These are phyloP conservation scores for Ascidia mentula DNA, from an alignment of 23 tunicate species.

Conservation along the genomic window DNA sequence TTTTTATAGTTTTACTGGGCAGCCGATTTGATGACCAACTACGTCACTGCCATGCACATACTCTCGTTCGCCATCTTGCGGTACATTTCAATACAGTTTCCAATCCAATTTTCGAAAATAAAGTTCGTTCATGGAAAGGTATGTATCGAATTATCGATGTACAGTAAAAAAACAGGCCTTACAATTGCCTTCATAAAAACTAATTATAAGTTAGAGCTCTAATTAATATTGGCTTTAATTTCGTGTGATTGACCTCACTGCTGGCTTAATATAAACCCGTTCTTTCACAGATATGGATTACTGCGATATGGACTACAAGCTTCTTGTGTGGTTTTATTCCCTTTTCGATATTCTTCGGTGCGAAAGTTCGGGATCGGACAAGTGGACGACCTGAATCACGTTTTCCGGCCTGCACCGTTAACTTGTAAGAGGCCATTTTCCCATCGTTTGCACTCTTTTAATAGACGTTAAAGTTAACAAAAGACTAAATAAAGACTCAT, in stretches of 20 bases:
- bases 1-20: slow-evolving; percentile 70
- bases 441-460: no score
- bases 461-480: no score
- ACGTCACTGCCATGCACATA: slow-evolving; percentile 61
- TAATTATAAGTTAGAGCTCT: no score
- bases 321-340: slow-evolving; percentile 60
- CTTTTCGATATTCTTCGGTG: slow-evolving; percentile 38
- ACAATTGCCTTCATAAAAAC: no score
- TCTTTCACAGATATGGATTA: slow-evolving; percentile 41
- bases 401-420: slow-evolving; percentile 69
- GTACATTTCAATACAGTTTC: slow-evolving; percentile 42
- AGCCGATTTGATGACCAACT: slow-evolving; percentile 51
- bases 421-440: no score
- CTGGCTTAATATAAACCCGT: no score
- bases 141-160: no score
- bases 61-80: slow-evolving; percentile 56
- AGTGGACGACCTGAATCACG: slow-evolving; percentile 48
- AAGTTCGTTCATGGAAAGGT: slow-evolving; percentile 35
- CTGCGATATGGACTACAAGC: slow-evolving; percentile 26
- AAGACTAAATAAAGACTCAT: no score
- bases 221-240: no score
- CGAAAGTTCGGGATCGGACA: slow-evolving; percentile 34
- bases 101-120: slow-evolving; percentile 38
- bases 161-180: no score
- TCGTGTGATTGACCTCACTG: no score